These are phyloP conservation scores for Ameiurus melas DNA, from an alignment of 2,113 vertebrate species.

Conservation along the genomic window DNA sequence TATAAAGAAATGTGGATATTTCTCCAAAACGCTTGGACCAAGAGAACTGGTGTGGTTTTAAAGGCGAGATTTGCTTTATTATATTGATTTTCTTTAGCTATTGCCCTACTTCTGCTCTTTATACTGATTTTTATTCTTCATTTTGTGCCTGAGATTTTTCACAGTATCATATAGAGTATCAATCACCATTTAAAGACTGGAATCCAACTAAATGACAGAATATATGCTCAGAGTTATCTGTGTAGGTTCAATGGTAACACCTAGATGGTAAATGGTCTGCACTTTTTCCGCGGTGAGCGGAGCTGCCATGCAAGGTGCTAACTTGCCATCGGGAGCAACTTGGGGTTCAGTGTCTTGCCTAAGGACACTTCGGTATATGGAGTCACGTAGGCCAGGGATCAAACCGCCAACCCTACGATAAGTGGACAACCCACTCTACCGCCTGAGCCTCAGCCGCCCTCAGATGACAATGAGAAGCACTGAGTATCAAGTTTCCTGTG, in stretches of 20 bases:
- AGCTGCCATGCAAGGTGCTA: too few species aligned
- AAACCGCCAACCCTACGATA: too few species aligned
- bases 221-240: neutral
- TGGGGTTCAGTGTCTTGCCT: too few species aligned
- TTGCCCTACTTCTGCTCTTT: neutral
- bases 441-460: too few species aligned
- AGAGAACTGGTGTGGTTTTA: neutral
- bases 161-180: neutral
- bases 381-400: too few species aligned
- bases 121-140: neutral
- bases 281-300: too few species aligned
- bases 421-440: too few species aligned
- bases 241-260: neutral
- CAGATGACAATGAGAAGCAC: neutral
- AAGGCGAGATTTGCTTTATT: neutral
- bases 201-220: neutral
- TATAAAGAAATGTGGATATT: neutral
- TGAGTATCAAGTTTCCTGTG: slow-evolving; percentile 31
- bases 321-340: too few species aligned
- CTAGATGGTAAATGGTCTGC: neutral
- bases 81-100: neutral
- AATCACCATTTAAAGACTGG: neutral
- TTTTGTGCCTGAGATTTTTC: neutral
- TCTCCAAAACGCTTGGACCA: neutral
- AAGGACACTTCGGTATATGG: too few species aligned